Base-by-base conservation (phyloP, 2,888 invertebrate species). In the Crepidodera aurea region DNA sequence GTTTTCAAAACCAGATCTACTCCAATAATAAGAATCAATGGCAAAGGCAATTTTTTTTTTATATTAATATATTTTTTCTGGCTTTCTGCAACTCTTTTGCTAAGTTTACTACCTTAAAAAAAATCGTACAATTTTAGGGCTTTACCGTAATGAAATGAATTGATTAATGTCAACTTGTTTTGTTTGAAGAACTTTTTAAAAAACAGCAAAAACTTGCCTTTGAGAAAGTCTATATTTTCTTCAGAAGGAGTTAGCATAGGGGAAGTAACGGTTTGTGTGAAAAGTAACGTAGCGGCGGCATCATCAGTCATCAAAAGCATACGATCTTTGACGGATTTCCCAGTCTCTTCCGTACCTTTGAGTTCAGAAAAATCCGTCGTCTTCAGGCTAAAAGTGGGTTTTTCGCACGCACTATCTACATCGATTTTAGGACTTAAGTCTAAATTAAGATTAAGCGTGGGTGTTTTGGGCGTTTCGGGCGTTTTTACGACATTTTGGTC, bases 191-290 rank as follows among this genome's bases (percentile, higher is more conserved):
- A n/a, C n/a, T n/a, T n/a, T n/a, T n/a, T n/a, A n/a, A n/a, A n/a
- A n/a, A n/a, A n/a, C n/a, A n/a, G n/a, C 34, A 13, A 42, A 44
- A 44, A 44, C 44, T 44, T 44, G 27, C 78, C 81, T 70, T 81
- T 80, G 50, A 82, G 71, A 69, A 82, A 81, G 71, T 82, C 82
- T 25, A 82, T 80, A 64, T 79, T 79, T 66, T 82, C 82, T 62
- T 82, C 82, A 15, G 79, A 79, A 6, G 82, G 82, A 13, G 82
- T 82, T 46, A 82, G 62, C 81, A 81, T 81, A 2, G 82, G 82
- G 0, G 80, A 80, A 12, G 81, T 81, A 13, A 82, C 80, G 1
- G 82, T 82, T 72, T 82, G 82, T 0, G 81, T 81, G 64, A 82
- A 82, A 5, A 82, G 73, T 22, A 81, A 64, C 6, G 73, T 73